phyloP scores from a whole-genome alignment of 1,140 invertebrate genomes.

The Conus ventricosus region DNA sequence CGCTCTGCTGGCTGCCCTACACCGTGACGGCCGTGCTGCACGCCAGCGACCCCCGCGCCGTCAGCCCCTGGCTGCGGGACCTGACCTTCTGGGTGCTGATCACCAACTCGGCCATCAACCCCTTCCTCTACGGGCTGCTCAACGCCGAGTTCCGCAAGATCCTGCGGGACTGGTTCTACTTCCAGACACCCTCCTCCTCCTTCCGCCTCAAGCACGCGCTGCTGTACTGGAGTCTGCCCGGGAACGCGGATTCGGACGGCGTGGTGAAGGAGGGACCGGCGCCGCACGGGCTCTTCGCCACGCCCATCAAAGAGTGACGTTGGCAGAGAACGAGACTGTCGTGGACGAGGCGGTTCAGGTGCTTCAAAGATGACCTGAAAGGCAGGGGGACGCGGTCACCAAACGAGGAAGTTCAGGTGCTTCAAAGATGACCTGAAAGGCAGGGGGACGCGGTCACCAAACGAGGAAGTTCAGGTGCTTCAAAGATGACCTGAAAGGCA shows the following conservation, averaged over 20 bases:
- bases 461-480: no score
- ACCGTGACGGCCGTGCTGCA: constrained; percentile 51
- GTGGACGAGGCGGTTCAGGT: no score
- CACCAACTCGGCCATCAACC: constrained; percentile 62
- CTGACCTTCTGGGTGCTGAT: constrained; percentile 60
- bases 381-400: no score
- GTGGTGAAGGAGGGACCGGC: not conserved
- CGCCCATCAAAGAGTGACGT: no score
- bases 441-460: no score
- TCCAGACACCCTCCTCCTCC: constrained; percentile 29
- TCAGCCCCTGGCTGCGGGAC: constrained; percentile 49
- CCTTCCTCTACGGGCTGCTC: constrained; percentile 67
- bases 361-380: no score
- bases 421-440: no score
- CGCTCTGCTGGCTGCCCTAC: constrained; percentile 65
- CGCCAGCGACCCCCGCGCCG: constrained; percentile 18
- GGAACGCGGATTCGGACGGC: constrained; percentile 36
- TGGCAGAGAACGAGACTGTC: no score
- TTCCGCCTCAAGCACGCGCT: constrained; percentile 52
- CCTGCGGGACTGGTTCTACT: constrained; percentile 53
- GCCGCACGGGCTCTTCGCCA: not conserved
- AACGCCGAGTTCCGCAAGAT: constrained; percentile 63
- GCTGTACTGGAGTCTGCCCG: constrained; percentile 48
- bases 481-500: no score
- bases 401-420: no score